phyloP scores from a whole-genome alignment of 2,888 invertebrate species.

The Osedax fenrisi region DNA sequence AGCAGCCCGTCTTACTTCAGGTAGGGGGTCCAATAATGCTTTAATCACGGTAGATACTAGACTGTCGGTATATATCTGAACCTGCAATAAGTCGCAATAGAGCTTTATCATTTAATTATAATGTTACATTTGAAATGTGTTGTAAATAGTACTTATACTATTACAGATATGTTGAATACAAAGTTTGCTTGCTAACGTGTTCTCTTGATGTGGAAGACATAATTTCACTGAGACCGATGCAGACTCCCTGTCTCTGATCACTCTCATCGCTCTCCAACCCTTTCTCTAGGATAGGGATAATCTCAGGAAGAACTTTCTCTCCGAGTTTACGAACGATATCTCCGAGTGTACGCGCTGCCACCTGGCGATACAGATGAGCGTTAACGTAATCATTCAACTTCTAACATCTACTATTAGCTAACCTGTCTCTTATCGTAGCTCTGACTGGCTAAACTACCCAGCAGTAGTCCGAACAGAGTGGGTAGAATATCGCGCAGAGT shows the following conservation, averaged over 20 bases:
- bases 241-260: conserved; percentile 93
- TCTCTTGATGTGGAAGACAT: conserved; percentile 89
- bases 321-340: conserved; percentile 92
- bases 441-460: conserved; percentile 86
- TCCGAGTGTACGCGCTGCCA: conserved; percentile 86
- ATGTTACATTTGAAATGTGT: no score
- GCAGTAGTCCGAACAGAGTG: conserved; percentile 74
- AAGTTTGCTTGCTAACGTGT: no score
- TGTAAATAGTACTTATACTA: no score
- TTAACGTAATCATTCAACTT: no score
- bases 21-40: conserved; percentile 81
- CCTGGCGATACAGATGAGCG: conserved; percentile 51
- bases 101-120: no score
- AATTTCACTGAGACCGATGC: conserved; percentile 92
- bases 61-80: conserved; percentile 71
- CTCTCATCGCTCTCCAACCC: conserved; percentile 79
- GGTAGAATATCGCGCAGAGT: conserved; percentile 89
- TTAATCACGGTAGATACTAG: conserved; percentile 77
- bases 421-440: conserved; percentile 86
- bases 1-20: conserved; percentile 80
- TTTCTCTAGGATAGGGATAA: conserved; percentile 87
- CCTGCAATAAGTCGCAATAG: conserved; percentile 39
- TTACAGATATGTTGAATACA: no score
- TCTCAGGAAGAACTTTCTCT: conserved; percentile 89
- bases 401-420: conserved; percentile 22